These are phyloP conservation scores for Macrobrachium rosenbergii DNA, from an alignment of 1,140 invertebrate genomes.

Conservation along the genomic window DNA sequence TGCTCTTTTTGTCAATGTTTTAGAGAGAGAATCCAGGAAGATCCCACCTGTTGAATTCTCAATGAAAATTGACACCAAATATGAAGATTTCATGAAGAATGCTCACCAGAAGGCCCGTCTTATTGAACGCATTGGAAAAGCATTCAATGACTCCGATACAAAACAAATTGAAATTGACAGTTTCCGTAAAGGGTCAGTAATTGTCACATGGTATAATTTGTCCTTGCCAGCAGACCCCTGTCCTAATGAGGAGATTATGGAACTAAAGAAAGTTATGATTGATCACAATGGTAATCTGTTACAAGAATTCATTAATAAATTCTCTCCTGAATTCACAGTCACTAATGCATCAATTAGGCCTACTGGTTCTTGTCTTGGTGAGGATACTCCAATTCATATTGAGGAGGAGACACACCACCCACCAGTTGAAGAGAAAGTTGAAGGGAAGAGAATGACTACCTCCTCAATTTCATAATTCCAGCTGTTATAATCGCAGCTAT, in stretches of 20 bases:
- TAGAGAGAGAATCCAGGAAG: constrained; percentile 66
- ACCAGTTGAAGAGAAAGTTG: constrained; percentile 1
- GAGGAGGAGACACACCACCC: constrained; percentile 70
- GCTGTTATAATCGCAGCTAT: constrained; percentile 90
- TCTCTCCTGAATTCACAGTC: constrained; percentile 85
- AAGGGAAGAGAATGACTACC: constrained; percentile 79
- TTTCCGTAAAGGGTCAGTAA: constrained; percentile 74
- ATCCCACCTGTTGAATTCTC: constrained; percentile 77
- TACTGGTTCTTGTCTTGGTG: constrained; percentile 80
- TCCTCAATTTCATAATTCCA: constrained; percentile 91
- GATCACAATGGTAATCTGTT: constrained; percentile 72
- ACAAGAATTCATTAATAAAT: constrained; percentile 78
- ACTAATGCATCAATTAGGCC: constrained; percentile 80
- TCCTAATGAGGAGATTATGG: constrained; percentile 81
- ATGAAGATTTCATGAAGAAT: constrained; percentile 79
- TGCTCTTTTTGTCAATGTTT: constrained; percentile 83
- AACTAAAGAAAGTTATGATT: constrained; percentile 77
- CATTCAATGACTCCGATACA: constrained; percentile 81
- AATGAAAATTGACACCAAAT: constrained; percentile 82
- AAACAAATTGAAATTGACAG: constrained; percentile 80
- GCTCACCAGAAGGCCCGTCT: constrained; percentile 73
- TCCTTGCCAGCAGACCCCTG: constrained; percentile 79
- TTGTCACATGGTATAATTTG: constrained; percentile 84
- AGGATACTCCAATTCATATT: constrained; percentile 72
- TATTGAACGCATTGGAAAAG: constrained; percentile 80